Evolutionary conservation across 2,113 vertebrate genomes (phyloP).

Genomic region (Mohoua ochrocephala): DNA sequence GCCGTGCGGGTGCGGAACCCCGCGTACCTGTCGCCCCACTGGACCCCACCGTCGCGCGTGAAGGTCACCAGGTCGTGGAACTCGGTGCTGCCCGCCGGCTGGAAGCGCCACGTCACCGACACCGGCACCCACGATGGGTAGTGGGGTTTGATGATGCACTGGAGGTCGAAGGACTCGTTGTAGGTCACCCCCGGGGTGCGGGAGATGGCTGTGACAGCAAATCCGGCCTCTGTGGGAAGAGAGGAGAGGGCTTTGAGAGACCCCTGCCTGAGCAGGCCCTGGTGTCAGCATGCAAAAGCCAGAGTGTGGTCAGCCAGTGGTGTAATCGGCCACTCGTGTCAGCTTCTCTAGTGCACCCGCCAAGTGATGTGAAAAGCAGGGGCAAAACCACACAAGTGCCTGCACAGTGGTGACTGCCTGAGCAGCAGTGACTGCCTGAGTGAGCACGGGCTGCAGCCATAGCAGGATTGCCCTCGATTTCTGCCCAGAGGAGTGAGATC

Average conservation of each 20-base stretch:
- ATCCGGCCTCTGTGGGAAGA: slow-evolving; percentile 81
- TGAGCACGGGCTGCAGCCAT: neutral
- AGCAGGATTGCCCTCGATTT: accelerated
- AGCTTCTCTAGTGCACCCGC: neutral
- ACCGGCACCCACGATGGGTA: slow-evolving; percentile 86
- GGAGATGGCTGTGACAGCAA: slow-evolving; percentile 92
- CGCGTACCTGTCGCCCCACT: slow-evolving; percentile 85
- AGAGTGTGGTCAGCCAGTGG: neutral
- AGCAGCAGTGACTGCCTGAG: neutral
- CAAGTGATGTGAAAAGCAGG: neutral
- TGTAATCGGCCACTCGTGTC: accelerated
- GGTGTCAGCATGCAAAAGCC: neutral
- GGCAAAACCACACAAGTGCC: neutral
- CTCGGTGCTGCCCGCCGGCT: slow-evolving; percentile 75
- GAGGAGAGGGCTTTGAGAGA: neutral
- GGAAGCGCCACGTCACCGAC: slow-evolving; percentile 93
- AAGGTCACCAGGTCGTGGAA: slow-evolving; percentile 93
- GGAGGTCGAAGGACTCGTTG: slow-evolving; percentile 90
- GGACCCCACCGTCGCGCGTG: slow-evolving; percentile 87
- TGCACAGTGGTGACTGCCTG: neutral
- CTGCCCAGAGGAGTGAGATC: neutral
- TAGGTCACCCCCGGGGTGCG: slow-evolving; percentile 90
- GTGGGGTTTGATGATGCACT: slow-evolving; percentile 93
- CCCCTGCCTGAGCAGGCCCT: neutral
- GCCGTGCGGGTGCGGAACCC: slow-evolving; percentile 88